A percentile compares a stretch with the other conserved stretches of the same genome.
Evolutionary conservation across 2,797 vertebrate species (phyloP).

Genomic region (Oreonectes daqikongensis): DNA sequence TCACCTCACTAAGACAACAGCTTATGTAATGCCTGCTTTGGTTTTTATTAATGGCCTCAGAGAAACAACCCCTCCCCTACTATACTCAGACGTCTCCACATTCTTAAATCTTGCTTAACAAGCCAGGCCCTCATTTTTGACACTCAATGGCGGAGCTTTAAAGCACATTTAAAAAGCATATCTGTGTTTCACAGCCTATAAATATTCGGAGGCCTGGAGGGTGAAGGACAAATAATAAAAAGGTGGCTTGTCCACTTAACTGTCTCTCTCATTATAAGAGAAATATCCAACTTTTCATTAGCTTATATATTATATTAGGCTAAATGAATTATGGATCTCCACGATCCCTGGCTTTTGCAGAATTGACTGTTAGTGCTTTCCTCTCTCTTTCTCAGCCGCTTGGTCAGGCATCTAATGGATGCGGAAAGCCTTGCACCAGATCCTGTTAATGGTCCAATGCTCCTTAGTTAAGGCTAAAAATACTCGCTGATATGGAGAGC

Average conservation of each 20-base stretch:
- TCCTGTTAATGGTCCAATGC: slow-evolving; percentile 60
- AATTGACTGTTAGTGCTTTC: slow-evolving; percentile 60
- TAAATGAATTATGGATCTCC: slow-evolving; percentile 68
- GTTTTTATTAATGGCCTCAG: slow-evolving; percentile 15
- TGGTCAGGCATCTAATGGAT: slow-evolving; percentile 68
- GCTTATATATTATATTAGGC: slow-evolving; percentile 67
- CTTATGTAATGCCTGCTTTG: slow-evolving; percentile 57
- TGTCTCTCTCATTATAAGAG: slow-evolving; percentile 52
- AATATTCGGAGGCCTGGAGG: slow-evolving; percentile 5
- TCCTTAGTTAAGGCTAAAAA: slow-evolving; percentile 69
- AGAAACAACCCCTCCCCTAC: slow-evolving; percentile 22
- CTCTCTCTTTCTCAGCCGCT: slow-evolving; percentile 30
- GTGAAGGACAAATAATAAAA: neutral
- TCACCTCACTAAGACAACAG: slow-evolving; percentile 46
- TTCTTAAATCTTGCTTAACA: slow-evolving; percentile 42
- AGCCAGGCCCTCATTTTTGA: slow-evolving; percentile 38
- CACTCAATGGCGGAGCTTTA: neutral
- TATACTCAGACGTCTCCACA: slow-evolving; percentile 21
- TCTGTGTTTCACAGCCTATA: neutral
- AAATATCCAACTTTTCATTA: slow-evolving; percentile 59
- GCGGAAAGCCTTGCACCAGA: slow-evolving; percentile 56
- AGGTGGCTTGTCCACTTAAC: slow-evolving; percentile 24
- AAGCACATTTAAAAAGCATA: neutral
- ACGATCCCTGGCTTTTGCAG: slow-evolving; percentile 37
- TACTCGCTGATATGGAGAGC: slow-evolving; percentile 43